Base-by-base conservation (phyloP, 2,797 vertebrate genomes). In the Catostomus latipinnis region DNA sequence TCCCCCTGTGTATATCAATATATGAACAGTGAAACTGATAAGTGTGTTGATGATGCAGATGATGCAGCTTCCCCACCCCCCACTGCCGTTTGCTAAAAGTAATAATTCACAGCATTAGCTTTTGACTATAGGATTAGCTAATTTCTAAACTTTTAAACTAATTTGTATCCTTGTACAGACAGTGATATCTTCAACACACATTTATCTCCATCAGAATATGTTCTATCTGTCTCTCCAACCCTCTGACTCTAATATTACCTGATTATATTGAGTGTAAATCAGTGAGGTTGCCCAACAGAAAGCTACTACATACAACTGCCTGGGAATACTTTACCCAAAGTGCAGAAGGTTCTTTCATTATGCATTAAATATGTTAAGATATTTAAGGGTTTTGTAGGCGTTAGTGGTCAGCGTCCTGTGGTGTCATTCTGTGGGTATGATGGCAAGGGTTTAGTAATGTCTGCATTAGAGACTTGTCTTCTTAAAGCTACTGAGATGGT, bases 361-460 rank as follows among this genome's bases (percentile, higher is more conserved):
- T 93, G 89, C 88, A 93, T 93, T 89, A 93, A 92, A 90, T 91
- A 91, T 93, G 88, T 94, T 86, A 92, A 93, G 92, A 94, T 94
- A 94, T 93, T 93, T 91, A 93, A 93, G 92, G 89, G 88, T 89
- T 93, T 94, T 93, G 92, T 93, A 90, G 86, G 90, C 91, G 89
- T 91, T 91, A 92, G 91, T 90, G 90, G 90, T 89, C 84, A 90
- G 90, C 91, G 89, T 88, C 83, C 82, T 90, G 91, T 87, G 76
- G 89, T 93, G 92, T 92, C 92, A 91, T 92, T 92, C 91, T 93
- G 90, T 88, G 87, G 84, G 88, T 90, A 90, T 91, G 91, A 92
- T 90, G 89, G 89, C 89, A 80, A 63, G 91, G 93, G 89, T 93
- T 93, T 93, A 92, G 90, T 92, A 89, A 91, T 91, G 93, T 93